Evolutionary conservation across 2,797 vertebrate species (phyloP), one percentile per base, ranked within the genome.

Genomic region (Coendou prehensilis): DNA sequence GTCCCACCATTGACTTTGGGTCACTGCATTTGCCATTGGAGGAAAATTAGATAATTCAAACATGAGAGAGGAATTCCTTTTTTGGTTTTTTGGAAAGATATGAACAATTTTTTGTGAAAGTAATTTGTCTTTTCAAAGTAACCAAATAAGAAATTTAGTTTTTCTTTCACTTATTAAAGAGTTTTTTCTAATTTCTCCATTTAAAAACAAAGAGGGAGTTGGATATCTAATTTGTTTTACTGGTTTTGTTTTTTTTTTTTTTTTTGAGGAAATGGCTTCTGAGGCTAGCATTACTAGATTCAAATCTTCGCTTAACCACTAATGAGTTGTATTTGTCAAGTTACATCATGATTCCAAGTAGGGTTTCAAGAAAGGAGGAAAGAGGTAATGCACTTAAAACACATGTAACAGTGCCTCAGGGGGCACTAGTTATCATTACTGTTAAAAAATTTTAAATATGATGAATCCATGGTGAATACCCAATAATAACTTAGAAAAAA

Each of bases 391-490:
- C 15, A 54, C 47, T 37, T 90, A 41, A 79, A 91, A 67, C 10
- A 41, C 30, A 50, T 47, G 57, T 20, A 85, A 15, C 23, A 10
- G 3, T 92, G 59, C 22, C 22, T 84, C 23, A 69, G 14, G 57
- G 63, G 76, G 13, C n/a, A 84, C 75, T 78, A 73, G 17, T 56
- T 56, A 9, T 84, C 28, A 41, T 37, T 76, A 45, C 45, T 47
- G 5, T 87, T 87, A 47, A 69, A 54, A 28, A 41, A 26, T 75
- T 8, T 63, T 75, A 91, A 82, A 45, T 33, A 84, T 54, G 28
- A 93, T 87, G 30, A 85, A 96, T 80, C 17, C 41, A 93, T 63
- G 41, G 30, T 92, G 26, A 63, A 28, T 37, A 84, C 67, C 59
- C 69, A n/a, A 82, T 89, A 22, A 11, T 75, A 81, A 52, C 8